Evolutionary conservation across 2,797 vertebrate species (phyloP), one percentile per base, ranked within the genome.

Genomic region (Spizella passerina): DNA sequence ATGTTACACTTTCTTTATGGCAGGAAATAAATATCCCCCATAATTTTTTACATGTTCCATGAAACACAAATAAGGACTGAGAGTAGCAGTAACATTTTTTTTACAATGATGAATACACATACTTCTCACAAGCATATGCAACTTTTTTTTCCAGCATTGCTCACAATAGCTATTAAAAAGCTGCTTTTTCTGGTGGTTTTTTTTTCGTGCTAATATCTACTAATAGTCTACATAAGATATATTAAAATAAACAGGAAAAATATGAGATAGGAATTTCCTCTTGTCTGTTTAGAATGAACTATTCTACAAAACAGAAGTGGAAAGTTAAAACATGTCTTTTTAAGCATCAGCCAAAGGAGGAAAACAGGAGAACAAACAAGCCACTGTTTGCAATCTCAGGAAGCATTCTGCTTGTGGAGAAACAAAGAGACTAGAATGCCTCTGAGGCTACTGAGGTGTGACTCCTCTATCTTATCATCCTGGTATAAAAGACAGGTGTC

Each of bases 141-240:
- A 56, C 14, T 24, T 34, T 34, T 55, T 56, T 34, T 4, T 7
- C 53, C 32, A 24, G 22, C 14, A 24, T 32, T 52, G 6, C 9
- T 81, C 46, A 52, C 7, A 47, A 57, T 26, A 16, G 18, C 47
- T 83, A 66, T 59, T 71, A 26, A 75, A 92, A 75, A 57, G 26
- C 0, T 5, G 3, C 0, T 0, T 4, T 16, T 38, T 38, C 43
- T 47, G n/a, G n/a, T 26, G 27, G 14, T 26, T 30, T 12, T 0
- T 71, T 26, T 52, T 88, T 86, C 79, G 70, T 26, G 73, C 19
- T 41, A 41, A 38, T 46, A 41, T 17, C 30, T 60, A 82, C 13
- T 61, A 77, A 73, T 10, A 53, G 9, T 41, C 20, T 29, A 47
- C 10, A 43, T 52, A 61, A 72, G 12, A 57, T 8, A 68, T 14